Percentiles rank a stretch among this genome's conserved stretches.
These are phyloP conservation scores for Apis dorsata DNA, from an alignment of 1,140 invertebrate species.

Conservation along the genomic window DNA sequence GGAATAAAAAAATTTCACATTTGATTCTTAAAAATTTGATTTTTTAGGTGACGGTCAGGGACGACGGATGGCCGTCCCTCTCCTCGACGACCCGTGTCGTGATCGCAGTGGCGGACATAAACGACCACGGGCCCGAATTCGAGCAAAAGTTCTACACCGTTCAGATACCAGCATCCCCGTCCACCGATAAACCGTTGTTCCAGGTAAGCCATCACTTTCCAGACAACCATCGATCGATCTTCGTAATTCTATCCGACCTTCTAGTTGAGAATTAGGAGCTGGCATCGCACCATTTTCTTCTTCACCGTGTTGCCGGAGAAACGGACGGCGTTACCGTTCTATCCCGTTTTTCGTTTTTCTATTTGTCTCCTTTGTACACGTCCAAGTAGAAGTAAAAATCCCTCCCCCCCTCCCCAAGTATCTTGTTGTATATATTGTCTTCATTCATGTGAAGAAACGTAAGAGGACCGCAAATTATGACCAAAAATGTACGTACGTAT, in stretches of 20 bases:
- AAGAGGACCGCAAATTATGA: not conserved
- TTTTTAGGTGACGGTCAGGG: conserved; percentile 86
- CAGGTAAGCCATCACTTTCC: conserved; percentile 79
- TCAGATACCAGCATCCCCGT: conserved; percentile 84
- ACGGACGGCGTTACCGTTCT: not conserved
- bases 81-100: conserved; percentile 91
- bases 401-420: conserved; percentile 1
- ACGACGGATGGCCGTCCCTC: conserved; percentile 88
- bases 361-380: conserved; percentile 32
- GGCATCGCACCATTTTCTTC: conserved; percentile 28
- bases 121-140: conserved; percentile 92
- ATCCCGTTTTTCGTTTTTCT: conserved; percentile 16
- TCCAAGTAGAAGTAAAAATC: conserved; percentile 27
- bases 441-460: conserved; percentile 21
- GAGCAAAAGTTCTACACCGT: conserved; percentile 90
- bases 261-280: conserved; percentile 36
- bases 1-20: not conserved
- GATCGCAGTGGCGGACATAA: conserved; percentile 90
- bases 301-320: conserved; percentile 41
- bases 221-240: not conserved
- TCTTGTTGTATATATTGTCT: conserved; percentile 54
- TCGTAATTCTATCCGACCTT: conserved; percentile 33
- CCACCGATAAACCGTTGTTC: conserved; percentile 82
- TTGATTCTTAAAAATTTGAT: not conserved
- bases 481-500: conserved; percentile 12